A percentile compares a stretch with the other conserved stretches of the same genome.
phyloP scores from a whole-genome alignment of 2,113 vertebrate species.

The Pycnonotus jocosus region DNA sequence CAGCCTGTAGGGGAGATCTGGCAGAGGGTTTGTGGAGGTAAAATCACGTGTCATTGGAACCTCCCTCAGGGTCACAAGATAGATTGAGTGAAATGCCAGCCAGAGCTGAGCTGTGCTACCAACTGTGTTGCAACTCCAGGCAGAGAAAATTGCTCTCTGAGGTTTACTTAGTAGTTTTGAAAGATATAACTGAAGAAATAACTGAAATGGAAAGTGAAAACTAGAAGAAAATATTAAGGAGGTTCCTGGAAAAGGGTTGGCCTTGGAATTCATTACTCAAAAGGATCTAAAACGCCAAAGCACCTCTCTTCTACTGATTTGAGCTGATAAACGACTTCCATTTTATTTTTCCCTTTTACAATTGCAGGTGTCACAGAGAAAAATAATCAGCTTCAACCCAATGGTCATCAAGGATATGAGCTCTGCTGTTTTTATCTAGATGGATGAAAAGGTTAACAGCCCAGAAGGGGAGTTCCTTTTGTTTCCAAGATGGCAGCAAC shows the following conservation, averaged over 20 bases:
- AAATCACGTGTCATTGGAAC: background rate
- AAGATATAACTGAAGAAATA: background rate
- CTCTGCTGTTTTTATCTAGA: background rate
- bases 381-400: background rate
- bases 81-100: background rate
- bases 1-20: background rate
- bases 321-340: background rate
- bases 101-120: background rate
- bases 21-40: background rate
- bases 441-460: background rate
- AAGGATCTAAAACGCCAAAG: background rate
- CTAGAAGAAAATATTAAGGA: background rate
- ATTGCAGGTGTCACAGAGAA: conserved; percentile 21
- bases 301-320: background rate
- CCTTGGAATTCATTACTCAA: background rate
- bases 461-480: background rate
- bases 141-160: background rate
- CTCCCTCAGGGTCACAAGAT: background rate
- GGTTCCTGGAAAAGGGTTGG: background rate
- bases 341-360: background rate
- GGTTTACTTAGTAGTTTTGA: background rate
- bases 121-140: background rate
- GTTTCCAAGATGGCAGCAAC: conserved; percentile 74
- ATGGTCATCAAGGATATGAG: background rate
- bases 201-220: background rate